Evolutionary conservation across 2,888 invertebrate species (phyloP).

Genomic region (Frankliniella fusca): DNA sequence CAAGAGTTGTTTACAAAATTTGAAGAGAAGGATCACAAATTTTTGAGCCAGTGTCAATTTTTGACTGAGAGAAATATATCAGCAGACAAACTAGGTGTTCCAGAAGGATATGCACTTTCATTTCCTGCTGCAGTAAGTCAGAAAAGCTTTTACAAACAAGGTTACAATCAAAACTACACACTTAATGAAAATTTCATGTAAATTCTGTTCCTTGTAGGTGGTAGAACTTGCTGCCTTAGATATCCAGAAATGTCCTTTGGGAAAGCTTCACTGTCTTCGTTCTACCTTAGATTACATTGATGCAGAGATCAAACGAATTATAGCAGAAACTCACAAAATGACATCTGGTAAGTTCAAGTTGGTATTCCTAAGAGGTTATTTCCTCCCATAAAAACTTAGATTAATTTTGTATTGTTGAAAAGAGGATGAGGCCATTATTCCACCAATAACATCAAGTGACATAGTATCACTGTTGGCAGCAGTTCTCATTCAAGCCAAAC

Average conservation of each 20-base stretch:
- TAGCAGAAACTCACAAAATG: not conserved
- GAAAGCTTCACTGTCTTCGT: not conserved
- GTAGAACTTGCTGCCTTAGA: not conserved
- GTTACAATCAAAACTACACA: not conserved
- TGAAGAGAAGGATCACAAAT: not conserved
- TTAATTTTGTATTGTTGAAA: too few species aligned
- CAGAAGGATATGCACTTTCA: not conserved
- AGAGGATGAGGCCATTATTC: not conserved
- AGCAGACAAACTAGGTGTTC: not conserved
- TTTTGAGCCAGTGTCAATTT: not conserved
- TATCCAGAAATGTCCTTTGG: not conserved
- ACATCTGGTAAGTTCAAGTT: not conserved
- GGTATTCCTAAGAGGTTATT: not conserved
- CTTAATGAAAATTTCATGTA: not conserved
- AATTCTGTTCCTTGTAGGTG: not conserved
- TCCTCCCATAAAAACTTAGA: too few species aligned
- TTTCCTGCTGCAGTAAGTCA: slow-evolving; percentile 14
- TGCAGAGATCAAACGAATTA: not conserved
- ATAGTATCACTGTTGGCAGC: not conserved
- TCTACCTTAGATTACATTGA: not conserved
- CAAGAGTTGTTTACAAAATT: not conserved
- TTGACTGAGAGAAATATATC: not conserved
- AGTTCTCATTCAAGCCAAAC: not conserved
- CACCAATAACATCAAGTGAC: not conserved
- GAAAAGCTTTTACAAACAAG: too few species aligned